Conservation (phyloP, 2,113 vertebrate species). For the Sclerurus mexicanus region DNA sequence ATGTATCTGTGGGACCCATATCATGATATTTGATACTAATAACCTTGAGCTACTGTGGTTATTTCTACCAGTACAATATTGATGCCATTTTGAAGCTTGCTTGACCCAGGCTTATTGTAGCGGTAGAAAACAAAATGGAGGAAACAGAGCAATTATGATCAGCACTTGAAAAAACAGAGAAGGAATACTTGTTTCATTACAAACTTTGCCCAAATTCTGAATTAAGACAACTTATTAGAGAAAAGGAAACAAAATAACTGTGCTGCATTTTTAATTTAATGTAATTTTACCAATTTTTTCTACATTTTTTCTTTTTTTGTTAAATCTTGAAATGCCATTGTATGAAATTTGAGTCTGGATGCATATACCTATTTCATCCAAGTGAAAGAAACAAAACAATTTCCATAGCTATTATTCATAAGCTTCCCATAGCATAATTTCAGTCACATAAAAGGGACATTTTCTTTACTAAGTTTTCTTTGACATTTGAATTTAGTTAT, state of each 20-base stretch:
- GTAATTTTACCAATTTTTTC: neutral
- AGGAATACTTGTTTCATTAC: neutral
- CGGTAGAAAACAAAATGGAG: neutral
- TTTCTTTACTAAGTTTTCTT: conserved; percentile 13
- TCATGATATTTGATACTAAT: neutral
- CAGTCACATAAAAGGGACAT: neutral
- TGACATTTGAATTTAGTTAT: conserved; percentile 60
- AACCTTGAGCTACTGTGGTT: neutral
- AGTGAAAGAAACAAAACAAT: neutral
- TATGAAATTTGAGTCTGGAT: neutral
- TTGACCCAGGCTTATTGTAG: neutral
- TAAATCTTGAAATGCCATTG: neutral
- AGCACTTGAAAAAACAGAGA: neutral
- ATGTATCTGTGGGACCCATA: neutral
- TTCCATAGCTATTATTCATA: neutral
- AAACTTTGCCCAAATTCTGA: neutral
- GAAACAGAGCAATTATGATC: neutral
- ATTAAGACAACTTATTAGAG: neutral
- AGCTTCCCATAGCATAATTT: neutral
- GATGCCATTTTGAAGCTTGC: neutral
- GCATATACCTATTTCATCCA: neutral
- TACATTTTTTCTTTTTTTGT: neutral
- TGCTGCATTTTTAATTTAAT: neutral
- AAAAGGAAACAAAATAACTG: neutral
- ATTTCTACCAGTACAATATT: neutral